Percentiles rank a stretch among this genome's conserved stretches.
Conservation (phyloP, 2,113 vertebrate genomes). For the Hepsetus odoe region DNA sequence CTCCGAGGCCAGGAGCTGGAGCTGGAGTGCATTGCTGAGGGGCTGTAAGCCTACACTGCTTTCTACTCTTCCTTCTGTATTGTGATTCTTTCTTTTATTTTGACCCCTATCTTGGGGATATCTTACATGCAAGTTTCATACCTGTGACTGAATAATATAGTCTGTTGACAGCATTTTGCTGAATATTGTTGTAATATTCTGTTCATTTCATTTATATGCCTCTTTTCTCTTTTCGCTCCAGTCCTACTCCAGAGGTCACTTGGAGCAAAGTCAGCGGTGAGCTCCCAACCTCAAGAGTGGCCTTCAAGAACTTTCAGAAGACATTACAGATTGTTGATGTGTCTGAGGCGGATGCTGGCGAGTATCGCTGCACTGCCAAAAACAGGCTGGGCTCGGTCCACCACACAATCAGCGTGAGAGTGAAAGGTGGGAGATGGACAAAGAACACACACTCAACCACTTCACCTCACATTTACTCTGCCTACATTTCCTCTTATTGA, state of each 20-base stretch:
- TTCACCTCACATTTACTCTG: slow-evolving; percentile 7
- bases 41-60: slow-evolving; percentile 83
- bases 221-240: slow-evolving; percentile 53
- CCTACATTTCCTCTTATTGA: slow-evolving; percentile 35
- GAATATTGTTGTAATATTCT: background rate
- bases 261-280: slow-evolving; percentile 91
- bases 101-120: background rate
- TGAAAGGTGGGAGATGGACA: slow-evolving; percentile 82
- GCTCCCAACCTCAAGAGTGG: slow-evolving; percentile 79
- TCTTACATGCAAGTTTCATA: too few relatives aligned
- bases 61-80: background rate
- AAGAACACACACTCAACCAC: background rate
- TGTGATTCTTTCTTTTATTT: background rate
- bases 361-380: slow-evolving; percentile 88
- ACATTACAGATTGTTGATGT: slow-evolving; percentile 86
- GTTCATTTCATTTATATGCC: background rate
- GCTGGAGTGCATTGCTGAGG: slow-evolving; percentile 94
- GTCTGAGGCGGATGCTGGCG: slow-evolving; percentile 89
- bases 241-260: slow-evolving; percentile 88
- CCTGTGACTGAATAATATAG: too few relatives aligned
- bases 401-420: slow-evolving; percentile 85
- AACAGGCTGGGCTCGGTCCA: slow-evolving; percentile 81
- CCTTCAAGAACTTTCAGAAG: slow-evolving; percentile 88
- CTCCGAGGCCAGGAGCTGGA: slow-evolving; percentile 89
- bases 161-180: too few relatives aligned